Evolutionary conservation across 1,140 invertebrate genomes (phyloP), one percentile per base, ranked within the genome.

Genomic region (Radopholus similis): DNA sequence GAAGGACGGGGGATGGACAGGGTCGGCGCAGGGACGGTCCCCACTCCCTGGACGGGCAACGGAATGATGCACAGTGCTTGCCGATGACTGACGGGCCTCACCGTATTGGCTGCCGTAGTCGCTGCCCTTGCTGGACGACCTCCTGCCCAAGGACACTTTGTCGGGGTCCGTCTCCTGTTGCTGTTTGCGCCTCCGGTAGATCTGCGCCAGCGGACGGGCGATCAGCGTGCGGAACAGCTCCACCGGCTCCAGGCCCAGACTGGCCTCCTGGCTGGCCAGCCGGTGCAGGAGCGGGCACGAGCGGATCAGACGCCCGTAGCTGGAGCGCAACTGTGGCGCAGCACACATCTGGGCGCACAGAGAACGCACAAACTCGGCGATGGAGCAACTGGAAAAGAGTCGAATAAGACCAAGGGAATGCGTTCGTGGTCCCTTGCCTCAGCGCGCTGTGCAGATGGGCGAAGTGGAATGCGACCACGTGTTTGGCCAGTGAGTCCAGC

Each of bases 361-460:
- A 34, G 70, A 71, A 21, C 65, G 53, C 8, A 75, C 44, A 59
- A 75, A 75, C 34, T 75, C 73, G 2, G 74, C 68, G 44, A 75
- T 70, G 2, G 57, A 51, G 60, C 73, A 75, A 15, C 54, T 75
- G 2, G 30, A 58, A 57, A 11, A 57, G 34, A 34, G 37, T 11
- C 21, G n/a, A 58, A 38, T 32, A 21, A 4, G 6, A 58, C n/a
- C n/a, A n/a, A n/a, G n/a, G n/a, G n/a, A n/a, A n/a, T n/a, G n/a
- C n/a, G n/a, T n/a, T n/a, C n/a, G n/a, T n/a, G n/a, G n/a, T n/a
- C 23, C 15, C 8, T 58, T 58, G 56, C 56, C 56, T 58, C 18
- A 47, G 34, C n/a, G 73, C 35, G 32, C 35, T 38, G 32, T 76
- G 59, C 18, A 75, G n/a, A 23, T 69, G 74, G 55, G 70, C 72